phyloP scores from a whole-genome alignment of 1,140 invertebrate species.

The Drosophila parvula region DNA sequence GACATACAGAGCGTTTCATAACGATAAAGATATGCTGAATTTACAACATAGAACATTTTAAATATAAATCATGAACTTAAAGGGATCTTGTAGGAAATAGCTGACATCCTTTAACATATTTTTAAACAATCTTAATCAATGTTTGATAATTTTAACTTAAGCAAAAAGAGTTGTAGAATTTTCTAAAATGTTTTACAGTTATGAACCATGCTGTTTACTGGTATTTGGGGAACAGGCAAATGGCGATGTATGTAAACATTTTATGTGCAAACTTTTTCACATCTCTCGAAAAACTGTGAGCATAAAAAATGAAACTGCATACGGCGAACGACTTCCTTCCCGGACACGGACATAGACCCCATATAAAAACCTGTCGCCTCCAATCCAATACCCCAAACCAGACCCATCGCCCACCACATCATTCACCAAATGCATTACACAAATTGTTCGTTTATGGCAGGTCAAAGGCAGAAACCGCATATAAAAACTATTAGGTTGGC shows the following conservation, averaged over 20 bases:
- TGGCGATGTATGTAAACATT: conserved; percentile 42
- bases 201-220: neutral
- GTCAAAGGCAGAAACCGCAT: conserved; percentile 43
- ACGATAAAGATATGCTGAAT: neutral
- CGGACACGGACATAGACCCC: conserved; percentile 9
- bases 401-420: conserved; percentile 15
- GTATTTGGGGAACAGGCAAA: conserved; percentile 10
- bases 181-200: neutral
- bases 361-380: conserved; percentile 22
- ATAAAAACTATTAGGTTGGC: conserved; percentile 46
- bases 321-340: conserved; percentile 37
- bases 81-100: neutral
- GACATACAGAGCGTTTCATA: neutral
- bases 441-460: conserved; percentile 56
- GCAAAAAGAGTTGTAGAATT: neutral
- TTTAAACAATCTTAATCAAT: neutral
- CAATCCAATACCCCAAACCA: neutral
- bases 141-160: too few species aligned
- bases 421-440: conserved; percentile 59
- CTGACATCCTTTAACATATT: neutral
- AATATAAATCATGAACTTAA: too few species aligned
- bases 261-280: conserved; percentile 36
- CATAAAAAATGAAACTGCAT: conserved; percentile 40
- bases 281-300: conserved; percentile 29
- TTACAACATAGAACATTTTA: neutral